Base-by-base conservation (phyloP, 1,140 invertebrate species). In the Cheumatopsyche charites region DNA sequence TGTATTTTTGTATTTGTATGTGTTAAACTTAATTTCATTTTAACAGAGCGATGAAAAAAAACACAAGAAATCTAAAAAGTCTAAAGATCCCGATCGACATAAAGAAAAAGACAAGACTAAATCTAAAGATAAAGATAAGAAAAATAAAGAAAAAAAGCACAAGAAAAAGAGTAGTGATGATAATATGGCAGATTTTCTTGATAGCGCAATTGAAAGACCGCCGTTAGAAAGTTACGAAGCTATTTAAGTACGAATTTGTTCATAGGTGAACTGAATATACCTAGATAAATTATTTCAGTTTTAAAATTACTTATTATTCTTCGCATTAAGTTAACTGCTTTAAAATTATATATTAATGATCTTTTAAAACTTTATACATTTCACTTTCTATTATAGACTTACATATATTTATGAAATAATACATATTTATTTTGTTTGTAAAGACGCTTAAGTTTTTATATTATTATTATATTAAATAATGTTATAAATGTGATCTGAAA, bases 11-110 rank as follows among this genome's bases (percentile, higher is more conserved):
- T 11, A 52, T 13, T 68, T 17, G 13, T 9, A 36, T 49, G n/a
- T 25, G 19, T 52, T 41, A 58, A 4, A 58, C 7, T 72, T 67
- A 21, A 36, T 26, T 67, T 62, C 41, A 0, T 41, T 66, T 55
- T 41, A n/a, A n/a, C 47, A 76, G 69, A 66, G 52, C 1, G 71
- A 77, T 55, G 74, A 84, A 58, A 84, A 84, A 67, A 84, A 83
- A 77, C 82, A 83, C 66, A 84, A 83, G 69, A 85, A 85, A 74
- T 73, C 67, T 17, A 84, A 84, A 72, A 84, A 84, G 71, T 82
- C 66, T 23, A 85, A 85, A 73, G 82, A 83, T 43, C 82, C 82
- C 76, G 82, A 82, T n/a, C 80, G 79, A 73, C 79, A 79, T 26
- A 70, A 55, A 9, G 26, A 25, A 15, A 72, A 61, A 6, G 74